Evolutionary conservation across 2,888 invertebrate genomes (phyloP).

Genomic region (Apomyelois bistriatella): DNA sequence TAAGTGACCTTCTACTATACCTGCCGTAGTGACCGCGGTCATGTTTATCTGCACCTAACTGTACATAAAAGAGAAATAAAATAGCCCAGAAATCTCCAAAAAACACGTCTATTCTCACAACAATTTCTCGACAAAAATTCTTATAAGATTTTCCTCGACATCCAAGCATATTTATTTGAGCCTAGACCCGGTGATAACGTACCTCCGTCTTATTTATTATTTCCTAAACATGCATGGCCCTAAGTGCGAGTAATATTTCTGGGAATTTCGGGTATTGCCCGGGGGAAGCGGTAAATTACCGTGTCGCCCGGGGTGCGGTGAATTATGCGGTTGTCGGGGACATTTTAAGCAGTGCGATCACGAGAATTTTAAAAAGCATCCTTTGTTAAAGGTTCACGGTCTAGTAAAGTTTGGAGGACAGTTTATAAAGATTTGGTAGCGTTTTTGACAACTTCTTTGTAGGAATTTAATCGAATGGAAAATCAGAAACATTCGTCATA

Average conservation of each 20-base stretch:
- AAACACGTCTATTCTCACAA: background rate
- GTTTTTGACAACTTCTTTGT: no score
- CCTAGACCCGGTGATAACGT: slow-evolving; percentile 21
- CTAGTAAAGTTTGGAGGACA: background rate
- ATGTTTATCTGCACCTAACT: no score
- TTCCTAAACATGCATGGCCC: slow-evolving; percentile 19
- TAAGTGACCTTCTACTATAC: no score
- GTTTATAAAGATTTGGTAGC: background rate
- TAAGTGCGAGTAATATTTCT: slow-evolving; percentile 23
- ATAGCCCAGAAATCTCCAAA: background rate
- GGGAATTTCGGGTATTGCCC: slow-evolving; percentile 15
- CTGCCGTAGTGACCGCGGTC: no score
- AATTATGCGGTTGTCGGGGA: slow-evolving; percentile 24
- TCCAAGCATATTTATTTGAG: background rate
- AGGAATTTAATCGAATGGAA: no score
- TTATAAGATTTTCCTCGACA: slow-evolving; percentile 15
- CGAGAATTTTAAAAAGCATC: slow-evolving; percentile 10
- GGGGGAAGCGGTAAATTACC: slow-evolving; percentile 24
- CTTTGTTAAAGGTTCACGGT: background rate
- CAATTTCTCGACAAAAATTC: slow-evolving; percentile 20
- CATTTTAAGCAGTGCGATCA: slow-evolving; percentile 17
- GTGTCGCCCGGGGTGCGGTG: slow-evolving; percentile 19
- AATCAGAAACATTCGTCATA: no score
- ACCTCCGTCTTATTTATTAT: slow-evolving; percentile 23
- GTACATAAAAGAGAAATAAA: background rate